A percentile compares a stretch with the other conserved stretches of the same genome.
phyloP scores from a whole-genome alignment of 2,797 vertebrate genomes.

The Chiroxiphia lanceolata region DNA sequence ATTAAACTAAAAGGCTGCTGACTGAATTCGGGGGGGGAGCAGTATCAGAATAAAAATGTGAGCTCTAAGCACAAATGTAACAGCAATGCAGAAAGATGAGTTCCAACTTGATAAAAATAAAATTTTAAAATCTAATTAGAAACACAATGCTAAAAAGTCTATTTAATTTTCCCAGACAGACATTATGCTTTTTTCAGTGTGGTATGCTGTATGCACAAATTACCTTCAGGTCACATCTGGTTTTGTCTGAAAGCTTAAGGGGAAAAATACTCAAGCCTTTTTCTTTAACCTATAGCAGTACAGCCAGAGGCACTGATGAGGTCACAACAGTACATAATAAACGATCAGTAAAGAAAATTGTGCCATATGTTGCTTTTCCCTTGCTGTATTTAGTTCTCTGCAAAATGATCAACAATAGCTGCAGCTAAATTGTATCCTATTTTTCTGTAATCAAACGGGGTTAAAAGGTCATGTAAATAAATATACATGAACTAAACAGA shows the following conservation, averaged over 20 bases:
- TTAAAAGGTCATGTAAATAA: constrained; percentile 78
- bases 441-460: constrained; percentile 62
- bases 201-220: not conserved
- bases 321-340: constrained; percentile 50
- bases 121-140: constrained; percentile 22
- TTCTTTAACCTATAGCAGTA: not conserved
- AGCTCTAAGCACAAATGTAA: not conserved
- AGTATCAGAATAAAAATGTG: not conserved
- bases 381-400: constrained; percentile 29
- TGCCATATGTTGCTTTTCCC: constrained; percentile 50
- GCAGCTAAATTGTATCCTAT: constrained; percentile 40
- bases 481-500: constrained; percentile 77
- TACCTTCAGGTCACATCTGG: not conserved
- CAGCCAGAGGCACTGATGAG: constrained; percentile 44
- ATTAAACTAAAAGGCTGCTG: not conserved
- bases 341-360: constrained; percentile 22
- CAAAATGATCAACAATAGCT: constrained; percentile 61
- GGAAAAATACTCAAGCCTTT: not conserved
- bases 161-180: not conserved
- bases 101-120: not conserved
- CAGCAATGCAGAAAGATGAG: not conserved
- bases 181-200: not conserved
- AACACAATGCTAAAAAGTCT: not conserved
- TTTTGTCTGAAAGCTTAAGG: constrained; percentile 29
- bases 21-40: not conserved